Base-by-base conservation (phyloP, 2,888 invertebrate genomes). In the Acleris sparsana region DNA sequence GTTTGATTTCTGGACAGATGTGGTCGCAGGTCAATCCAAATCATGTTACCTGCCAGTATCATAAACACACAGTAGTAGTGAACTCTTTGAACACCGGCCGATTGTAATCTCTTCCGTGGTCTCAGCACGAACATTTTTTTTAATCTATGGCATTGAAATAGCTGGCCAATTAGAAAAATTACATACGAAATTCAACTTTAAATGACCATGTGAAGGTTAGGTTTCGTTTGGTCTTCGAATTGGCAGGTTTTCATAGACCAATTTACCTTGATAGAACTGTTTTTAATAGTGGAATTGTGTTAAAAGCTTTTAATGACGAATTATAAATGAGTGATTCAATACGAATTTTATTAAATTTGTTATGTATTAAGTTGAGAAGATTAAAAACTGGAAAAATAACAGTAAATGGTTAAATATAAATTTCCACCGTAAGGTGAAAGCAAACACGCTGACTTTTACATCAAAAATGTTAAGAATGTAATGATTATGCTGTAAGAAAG, bases 51-150 rank as follows among this genome's bases (percentile, higher is more conserved):
- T 13, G 39, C 39, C 39, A 39, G 39, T 39, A 46, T 53, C 39
- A 13, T 53, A 20, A n/a, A 7, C 49, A 60, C 49, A 49, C 60
- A 52, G 64, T 60, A 64, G 64, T 64, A 60, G 55, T 70, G 72
- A 70, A 63, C 71, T 29, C 67, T 39, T 85, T 83, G 85, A 80
- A 84, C 79, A 79, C 74, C 71, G 74, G 69, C 65, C 73, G 81
- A 80, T 82, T 70, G 73, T 79, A 72, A 84, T 85, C 84, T 78
- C 85, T 87, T 87, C 87, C 87, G 84, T 73, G 77, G 73, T 75
- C 79, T 75, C 75, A 76, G 76, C 76, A 69, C 64, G 60, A 68
- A 51, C 25, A 44, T 20, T 53, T 49, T 64, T 64, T 60, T 59
- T 59, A 49, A 43, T 43, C 48, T 48, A 17, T 61, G 64, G 55